Conservation (phyloP, 1,140 invertebrate genomes). For the Ceratosolen fusciceps region DNA sequence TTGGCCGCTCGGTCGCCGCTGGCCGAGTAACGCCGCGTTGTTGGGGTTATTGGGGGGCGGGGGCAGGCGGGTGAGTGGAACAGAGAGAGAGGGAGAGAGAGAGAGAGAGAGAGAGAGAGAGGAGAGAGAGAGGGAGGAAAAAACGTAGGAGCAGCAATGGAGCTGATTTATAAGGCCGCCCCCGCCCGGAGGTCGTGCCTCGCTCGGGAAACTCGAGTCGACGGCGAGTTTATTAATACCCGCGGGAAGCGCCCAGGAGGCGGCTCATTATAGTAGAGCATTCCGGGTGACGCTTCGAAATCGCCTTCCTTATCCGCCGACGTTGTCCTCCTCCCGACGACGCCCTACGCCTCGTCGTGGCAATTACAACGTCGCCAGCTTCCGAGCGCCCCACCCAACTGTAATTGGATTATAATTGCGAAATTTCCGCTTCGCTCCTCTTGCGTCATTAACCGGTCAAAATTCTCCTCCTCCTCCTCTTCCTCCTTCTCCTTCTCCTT, state of each 20-base stretch:
- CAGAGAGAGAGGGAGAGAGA: too few species aligned
- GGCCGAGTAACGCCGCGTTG: too few species aligned
- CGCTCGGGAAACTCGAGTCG: slow-evolving; percentile 33
- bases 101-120: too few species aligned
- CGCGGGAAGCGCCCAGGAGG: background rate
- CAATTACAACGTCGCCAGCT: background rate
- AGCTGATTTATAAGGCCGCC: slow-evolving; percentile 12
- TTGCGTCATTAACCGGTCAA: too few species aligned
- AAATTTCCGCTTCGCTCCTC: too few species aligned
- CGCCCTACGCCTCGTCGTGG: background rate
- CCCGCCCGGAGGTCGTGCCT: background rate
- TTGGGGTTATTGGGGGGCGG: too few species aligned
- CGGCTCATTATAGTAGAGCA: slow-evolving; percentile 15
- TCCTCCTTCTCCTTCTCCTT: too few species aligned
- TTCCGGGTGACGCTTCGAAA: slow-evolving; percentile 10
- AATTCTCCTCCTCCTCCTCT: too few species aligned
- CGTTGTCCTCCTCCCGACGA: background rate
- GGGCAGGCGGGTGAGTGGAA: too few species aligned
- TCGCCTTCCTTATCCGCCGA: background rate
- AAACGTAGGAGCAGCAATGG: background rate
- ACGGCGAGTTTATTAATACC: slow-evolving; percentile 35
- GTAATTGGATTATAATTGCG: background rate
- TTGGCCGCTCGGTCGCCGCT: too few species aligned
- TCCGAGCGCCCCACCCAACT: background rate
- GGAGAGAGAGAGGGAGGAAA: background rate